Percentiles rank a stretch among this genome's conserved stretches.
phyloP scores from a whole-genome alignment of 2,113 vertebrate species.

The Cyanocitta stelleri region DNA sequence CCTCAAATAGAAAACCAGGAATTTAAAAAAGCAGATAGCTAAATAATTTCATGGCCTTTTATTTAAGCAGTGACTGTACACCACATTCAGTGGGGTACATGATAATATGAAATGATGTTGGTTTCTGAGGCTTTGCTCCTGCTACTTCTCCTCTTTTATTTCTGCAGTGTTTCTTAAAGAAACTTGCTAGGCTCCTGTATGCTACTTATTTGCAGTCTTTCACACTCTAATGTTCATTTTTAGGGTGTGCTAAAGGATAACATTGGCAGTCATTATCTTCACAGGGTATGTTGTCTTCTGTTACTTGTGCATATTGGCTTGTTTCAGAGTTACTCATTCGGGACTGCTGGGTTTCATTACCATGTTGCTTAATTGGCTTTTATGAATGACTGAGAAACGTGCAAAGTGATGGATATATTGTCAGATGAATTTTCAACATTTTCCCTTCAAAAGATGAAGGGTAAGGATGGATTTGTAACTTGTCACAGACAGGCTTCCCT shows the following conservation, averaged over 20 bases:
- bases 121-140: not conserved
- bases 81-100: not conserved
- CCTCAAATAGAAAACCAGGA: not conserved
- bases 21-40: not conserved
- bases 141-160: not conserved
- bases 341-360: not conserved
- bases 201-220: not conserved
- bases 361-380: not conserved
- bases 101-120: not conserved
- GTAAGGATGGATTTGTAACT: not conserved
- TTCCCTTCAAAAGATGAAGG: not conserved
- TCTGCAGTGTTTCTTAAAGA: not conserved
- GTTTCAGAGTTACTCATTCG: not conserved
- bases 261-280: not conserved
- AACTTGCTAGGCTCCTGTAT: not conserved
- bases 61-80: not conserved
- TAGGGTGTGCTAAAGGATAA: not conserved
- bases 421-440: not conserved
- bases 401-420: not conserved
- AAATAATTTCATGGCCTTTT: not conserved
- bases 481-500: not conserved
- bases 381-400: not conserved
- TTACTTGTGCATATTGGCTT: not conserved
- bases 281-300: not conserved
- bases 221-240: not conserved